Evolutionary conservation across 2,113 vertebrate species (phyloP).

Genomic region (Psophia crepitans): DNA sequence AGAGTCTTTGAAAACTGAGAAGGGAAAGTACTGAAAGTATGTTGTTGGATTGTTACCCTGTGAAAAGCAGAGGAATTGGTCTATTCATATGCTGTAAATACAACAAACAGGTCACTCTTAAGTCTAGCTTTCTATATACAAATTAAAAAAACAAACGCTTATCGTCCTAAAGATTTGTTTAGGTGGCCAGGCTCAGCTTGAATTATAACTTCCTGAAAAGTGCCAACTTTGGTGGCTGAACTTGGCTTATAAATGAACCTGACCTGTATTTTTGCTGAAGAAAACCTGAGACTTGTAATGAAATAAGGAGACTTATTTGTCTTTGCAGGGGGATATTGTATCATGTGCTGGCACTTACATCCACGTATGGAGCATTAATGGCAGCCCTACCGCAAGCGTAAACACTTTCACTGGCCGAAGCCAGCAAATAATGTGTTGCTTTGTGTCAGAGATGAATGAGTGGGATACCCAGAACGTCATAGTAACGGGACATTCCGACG

Average conservation of each 20-base stretch:
- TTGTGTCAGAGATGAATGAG: conserved; percentile 97
- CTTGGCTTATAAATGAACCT: neutral
- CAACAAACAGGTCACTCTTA: neutral
- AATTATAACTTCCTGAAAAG: neutral
- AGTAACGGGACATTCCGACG: conserved; percentile 93
- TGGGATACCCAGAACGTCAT: conserved; percentile 99
- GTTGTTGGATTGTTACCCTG: neutral
- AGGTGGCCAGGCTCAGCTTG: neutral
- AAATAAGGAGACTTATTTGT: neutral
- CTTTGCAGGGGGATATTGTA: conserved; percentile 89
- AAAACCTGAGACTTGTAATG: neutral
- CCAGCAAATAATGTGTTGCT: conserved; percentile 95
- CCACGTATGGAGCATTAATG: conserved; percentile 98
- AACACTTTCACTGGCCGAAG: conserved; percentile 96
- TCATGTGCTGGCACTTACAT: conserved; percentile 94
- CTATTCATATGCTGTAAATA: neutral
- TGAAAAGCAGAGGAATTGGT: neutral
- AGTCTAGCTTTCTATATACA: neutral
- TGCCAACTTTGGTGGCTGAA: neutral
- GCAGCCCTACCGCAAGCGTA: conserved; percentile 91
- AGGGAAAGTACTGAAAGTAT: neutral
- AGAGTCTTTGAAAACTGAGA: neutral
- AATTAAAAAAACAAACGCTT: rapidly evolving
- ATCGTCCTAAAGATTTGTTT: neutral
- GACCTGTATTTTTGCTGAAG: neutral